Percentiles rank a stretch among this genome's conserved stretches.
These are phyloP conservation scores for Stenodera caucasica DNA, from an alignment of 2,888 invertebrate species.

Conservation along the genomic window DNA sequence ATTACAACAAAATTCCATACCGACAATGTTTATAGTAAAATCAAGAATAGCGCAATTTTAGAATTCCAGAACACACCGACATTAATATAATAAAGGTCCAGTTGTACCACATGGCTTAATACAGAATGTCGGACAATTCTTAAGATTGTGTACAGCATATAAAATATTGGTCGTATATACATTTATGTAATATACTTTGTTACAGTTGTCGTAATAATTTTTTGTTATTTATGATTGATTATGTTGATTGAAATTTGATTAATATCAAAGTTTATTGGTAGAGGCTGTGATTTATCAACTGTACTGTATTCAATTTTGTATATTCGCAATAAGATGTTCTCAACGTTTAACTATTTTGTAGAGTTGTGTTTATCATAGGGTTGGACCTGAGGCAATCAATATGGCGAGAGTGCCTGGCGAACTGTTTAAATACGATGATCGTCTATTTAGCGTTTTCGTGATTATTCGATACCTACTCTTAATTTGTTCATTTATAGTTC, in stretches of 20 bases:
- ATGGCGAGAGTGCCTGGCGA: neutral
- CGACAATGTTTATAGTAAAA: conserved; percentile 28
- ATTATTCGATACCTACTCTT: conserved; percentile 5
- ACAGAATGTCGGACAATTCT: conserved; percentile 26
- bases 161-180: conserved; percentile 10
- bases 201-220: neutral
- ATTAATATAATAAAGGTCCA: conserved; percentile 26
- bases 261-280: no score
- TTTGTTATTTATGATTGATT: no score
- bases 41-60: conserved; percentile 30
- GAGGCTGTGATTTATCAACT: no score
- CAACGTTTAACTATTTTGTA: neutral
- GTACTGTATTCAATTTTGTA: neutral
- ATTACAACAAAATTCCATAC: neutral
- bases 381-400: conserved; percentile 4
- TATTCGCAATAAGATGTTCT: neutral
- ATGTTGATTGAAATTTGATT: no score
- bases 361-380: neutral
- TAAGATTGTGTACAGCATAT: conserved; percentile 20
- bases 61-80: conserved; percentile 30
- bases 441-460: conserved; percentile 10
- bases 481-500: conserved; percentile 15
- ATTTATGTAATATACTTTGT: neutral
- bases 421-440: conserved; percentile 9
- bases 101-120: conserved; percentile 31